phyloP scores from a whole-genome alignment of 2,888 invertebrate genomes.

The Drosophila borborema region DNA sequence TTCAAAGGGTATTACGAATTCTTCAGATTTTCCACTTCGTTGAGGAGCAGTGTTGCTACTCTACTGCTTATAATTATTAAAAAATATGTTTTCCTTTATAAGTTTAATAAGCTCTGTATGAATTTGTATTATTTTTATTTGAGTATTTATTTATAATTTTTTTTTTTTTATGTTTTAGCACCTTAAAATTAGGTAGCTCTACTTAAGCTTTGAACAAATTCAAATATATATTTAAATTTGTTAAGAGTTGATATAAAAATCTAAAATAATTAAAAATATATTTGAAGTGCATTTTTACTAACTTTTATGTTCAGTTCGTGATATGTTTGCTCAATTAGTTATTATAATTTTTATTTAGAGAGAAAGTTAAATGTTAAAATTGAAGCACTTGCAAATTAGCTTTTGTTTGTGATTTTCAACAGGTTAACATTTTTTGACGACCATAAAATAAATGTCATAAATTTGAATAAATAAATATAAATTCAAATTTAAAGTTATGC shows the following conservation, averaged over 20 bases:
- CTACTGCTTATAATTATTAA: too few relatives aligned
- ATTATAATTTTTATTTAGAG: background rate
- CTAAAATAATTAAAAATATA: background rate
- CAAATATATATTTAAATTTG: background rate
- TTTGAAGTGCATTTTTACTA: background rate
- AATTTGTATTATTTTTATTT: too few relatives aligned
- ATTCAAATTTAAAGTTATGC: background rate
- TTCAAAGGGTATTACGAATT: too few relatives aligned
- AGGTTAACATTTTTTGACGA: background rate
- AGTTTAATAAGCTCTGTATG: background rate
- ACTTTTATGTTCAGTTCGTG: background rate
- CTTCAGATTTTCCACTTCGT: too few relatives aligned
- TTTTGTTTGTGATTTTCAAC: background rate
- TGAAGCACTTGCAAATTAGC: background rate
- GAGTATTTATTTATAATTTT: too few relatives aligned
- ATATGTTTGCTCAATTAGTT: too few relatives aligned
- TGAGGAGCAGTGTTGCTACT: too few relatives aligned
- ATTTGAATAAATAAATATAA: background rate
- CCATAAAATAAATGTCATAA: background rate
- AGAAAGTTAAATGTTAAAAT: background rate
- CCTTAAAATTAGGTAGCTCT: background rate
- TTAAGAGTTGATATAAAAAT: background rate
- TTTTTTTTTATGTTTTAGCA: background rate
- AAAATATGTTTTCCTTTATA: too few relatives aligned
- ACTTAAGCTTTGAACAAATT: background rate